Evolutionary conservation across 92 coral and sea anemone species (phyloP).

Genomic region (Palythoa heliodiscus): DNA sequence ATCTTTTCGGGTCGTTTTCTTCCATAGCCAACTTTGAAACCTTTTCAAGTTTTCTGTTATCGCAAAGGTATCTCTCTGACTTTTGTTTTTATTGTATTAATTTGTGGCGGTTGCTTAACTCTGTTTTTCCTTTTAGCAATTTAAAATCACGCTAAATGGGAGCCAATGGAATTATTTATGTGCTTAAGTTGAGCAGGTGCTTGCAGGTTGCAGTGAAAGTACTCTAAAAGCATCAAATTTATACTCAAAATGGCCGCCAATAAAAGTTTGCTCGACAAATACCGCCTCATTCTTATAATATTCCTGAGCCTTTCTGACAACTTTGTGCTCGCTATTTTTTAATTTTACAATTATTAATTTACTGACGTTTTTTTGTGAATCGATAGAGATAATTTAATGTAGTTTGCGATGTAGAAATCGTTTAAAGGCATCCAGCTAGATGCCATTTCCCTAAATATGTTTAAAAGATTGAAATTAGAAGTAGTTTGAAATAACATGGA

Average conservation of each 20-base stretch:
- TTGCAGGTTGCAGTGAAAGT: neutral
- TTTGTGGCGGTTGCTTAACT: neutral
- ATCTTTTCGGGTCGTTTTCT: slow-evolving; percentile 91
- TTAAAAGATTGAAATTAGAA: no score
- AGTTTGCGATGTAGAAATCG: no score
- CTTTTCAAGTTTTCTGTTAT: neutral
- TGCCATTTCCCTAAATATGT: no score
- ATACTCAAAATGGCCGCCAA: neutral
- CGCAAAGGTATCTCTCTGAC: neutral
- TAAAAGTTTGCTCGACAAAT: neutral
- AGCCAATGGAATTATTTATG: neutral
- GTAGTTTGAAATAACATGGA: no score
- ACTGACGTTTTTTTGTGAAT: no score
- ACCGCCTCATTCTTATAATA: no score
- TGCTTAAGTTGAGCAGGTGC: neutral
- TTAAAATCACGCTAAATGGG: neutral
- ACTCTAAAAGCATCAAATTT: neutral
- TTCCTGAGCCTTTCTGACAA: no score
- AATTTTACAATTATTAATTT: no score
- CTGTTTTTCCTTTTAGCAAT: neutral
- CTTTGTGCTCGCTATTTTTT: no score
- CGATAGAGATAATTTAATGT: no score
- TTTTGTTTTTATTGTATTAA: neutral
- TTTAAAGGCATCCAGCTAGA: no score
- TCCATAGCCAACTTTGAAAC: slow-evolving; percentile 52